These are phyloP conservation scores for Hypothenemus hampei DNA, from an alignment of 1,140 invertebrate species.

Conservation along the genomic window DNA sequence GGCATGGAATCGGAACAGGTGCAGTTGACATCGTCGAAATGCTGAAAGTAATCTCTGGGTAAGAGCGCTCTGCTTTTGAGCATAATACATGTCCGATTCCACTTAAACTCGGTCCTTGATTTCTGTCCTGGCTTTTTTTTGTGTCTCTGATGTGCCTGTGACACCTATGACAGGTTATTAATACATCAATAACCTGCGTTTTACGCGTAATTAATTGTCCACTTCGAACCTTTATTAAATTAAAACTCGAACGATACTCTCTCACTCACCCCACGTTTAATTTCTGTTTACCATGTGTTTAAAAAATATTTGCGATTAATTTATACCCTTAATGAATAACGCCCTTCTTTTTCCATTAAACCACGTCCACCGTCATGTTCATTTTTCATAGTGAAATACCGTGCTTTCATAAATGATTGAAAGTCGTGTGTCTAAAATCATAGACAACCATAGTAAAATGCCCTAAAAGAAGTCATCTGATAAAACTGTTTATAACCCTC, in stretches of 20 bases:
- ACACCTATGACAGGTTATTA: slow-evolving; percentile 28
- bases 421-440: no score
- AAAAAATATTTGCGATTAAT: slow-evolving; percentile 21
- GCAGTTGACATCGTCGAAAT: slow-evolving; percentile 24
- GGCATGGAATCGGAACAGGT: slow-evolving; percentile 24
- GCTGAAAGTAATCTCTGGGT: slow-evolving; percentile 26
- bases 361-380: no score
- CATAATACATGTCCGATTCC: slow-evolving; percentile 26
- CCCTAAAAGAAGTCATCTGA: no score
- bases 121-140: slow-evolving; percentile 17
- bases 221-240: slow-evolving; percentile 15
- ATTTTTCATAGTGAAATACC: no score
- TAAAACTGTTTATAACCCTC: no score
- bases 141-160: slow-evolving; percentile 16
- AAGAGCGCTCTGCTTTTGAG: slow-evolving; percentile 17
- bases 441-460: no score
- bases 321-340: no score
- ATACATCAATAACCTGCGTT: slow-evolving; percentile 23
- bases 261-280: slow-evolving; percentile 14
- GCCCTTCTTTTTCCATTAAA: no score
- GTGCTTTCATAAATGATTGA: no score
- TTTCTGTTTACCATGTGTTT: slow-evolving; percentile 12
- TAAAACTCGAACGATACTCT: slow-evolving; percentile 18
- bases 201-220: slow-evolving; percentile 24
- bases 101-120: slow-evolving; percentile 22